Evolutionary conservation across 2,888 invertebrate species (phyloP), one percentile per base, ranked within the genome.

Genomic region (Drosophila mercatorum): DNA sequence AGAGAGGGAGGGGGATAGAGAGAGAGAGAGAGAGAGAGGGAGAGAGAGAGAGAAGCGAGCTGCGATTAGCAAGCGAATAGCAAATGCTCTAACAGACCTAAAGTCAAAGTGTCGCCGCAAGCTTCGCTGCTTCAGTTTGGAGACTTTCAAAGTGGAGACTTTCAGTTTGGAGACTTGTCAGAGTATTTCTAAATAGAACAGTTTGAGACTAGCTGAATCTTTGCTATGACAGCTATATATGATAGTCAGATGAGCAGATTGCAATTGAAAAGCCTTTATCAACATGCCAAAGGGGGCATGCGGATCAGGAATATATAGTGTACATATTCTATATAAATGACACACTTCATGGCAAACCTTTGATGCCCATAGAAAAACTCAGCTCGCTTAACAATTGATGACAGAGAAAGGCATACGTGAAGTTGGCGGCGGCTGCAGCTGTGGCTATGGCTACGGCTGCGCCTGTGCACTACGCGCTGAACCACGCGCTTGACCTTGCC

Each of bases 401-500:
- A 63, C 67, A 63, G 40, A 57, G 64, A 62, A 28, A 17, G 58
- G 44, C 49, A 28, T 28, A 38, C 41, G 43, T 43, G 31, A 64
- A 55, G 68, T 52, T 69, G 65, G 77, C 80, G 87, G 88, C 83
- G 85, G 70, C 75, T 34, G 31, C 31, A 34, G 31, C 31, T 84
- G 88, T 84, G 79, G 51, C 51, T 17, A 17, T 84, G 79, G 51
- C 51, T 17, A 17, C 17, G 79, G 51, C 51, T 83, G 88, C 88
- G 86, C 71, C 76, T 82, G 88, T 86, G 85, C 53, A 40, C 26
- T 53, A 28, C 53, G 26, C 81, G 38, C 34, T 77, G 86, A 88
- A 83, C 80, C 40, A 55, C 72, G 28, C 85, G 80, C 74, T 86
- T 84, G 89, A 89, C 89, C 88, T 89, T 89, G 89, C 88, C 80